Percentiles rank a stretch among this genome's conserved stretches.
These are phyloP conservation scores for Drosophila eohydei DNA, from an alignment of 2,888 invertebrate species.

Conservation along the genomic window DNA sequence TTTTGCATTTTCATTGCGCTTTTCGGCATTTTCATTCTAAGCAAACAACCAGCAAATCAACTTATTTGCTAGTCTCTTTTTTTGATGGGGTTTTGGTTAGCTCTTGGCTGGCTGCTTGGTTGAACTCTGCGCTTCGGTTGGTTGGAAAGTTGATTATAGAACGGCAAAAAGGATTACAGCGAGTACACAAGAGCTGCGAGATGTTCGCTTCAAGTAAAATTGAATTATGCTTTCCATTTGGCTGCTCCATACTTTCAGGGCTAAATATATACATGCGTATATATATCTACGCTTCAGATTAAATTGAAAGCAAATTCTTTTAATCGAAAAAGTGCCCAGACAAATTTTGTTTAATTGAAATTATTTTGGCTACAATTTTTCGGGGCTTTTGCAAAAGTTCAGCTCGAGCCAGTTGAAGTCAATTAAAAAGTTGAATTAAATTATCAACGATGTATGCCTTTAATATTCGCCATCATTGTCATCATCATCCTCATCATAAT, in stretches of 20 bases:
- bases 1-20: constrained; percentile 69
- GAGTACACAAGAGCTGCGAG: constrained; percentile 1
- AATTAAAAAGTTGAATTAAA: constrained; percentile 76
- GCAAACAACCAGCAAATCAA: constrained; percentile 74
- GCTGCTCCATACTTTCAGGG: not conserved
- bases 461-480: constrained; percentile 23
- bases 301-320: constrained; percentile 15
- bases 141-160: constrained; percentile 38
- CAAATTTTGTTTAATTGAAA: constrained; percentile 41
- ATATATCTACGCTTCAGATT: not conserved
- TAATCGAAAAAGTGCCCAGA: constrained; percentile 21
- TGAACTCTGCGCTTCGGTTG: constrained; percentile 55
- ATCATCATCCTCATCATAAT: constrained; percentile 17
- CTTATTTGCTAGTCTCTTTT: constrained; percentile 56
- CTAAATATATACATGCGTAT: not conserved
- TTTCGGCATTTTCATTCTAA: constrained; percentile 66
- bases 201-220: constrained; percentile 18
- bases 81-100: constrained; percentile 16
- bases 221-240: constrained; percentile 24
- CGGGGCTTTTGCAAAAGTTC: constrained; percentile 11
- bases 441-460: constrained; percentile 33
- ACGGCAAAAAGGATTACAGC: constrained; percentile 19
- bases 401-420: constrained; percentile 30
- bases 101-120: constrained; percentile 13
- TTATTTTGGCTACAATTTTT: constrained; percentile 20